Base-by-base conservation (phyloP, 2,888 invertebrate species). In the Cabera pusaria region DNA sequence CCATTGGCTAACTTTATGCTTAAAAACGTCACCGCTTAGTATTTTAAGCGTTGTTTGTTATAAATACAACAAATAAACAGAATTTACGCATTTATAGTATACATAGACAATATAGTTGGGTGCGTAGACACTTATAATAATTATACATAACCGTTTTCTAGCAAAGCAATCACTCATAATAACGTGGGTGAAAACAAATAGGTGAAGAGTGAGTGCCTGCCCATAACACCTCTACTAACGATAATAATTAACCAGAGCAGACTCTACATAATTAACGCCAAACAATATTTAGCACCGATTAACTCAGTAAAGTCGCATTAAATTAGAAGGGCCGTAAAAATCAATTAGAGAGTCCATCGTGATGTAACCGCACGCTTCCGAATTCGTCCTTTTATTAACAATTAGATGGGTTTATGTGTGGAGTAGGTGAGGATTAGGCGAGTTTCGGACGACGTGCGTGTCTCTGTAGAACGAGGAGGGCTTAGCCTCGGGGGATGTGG, bases 331-430 rank as follows among this genome's bases (percentile, higher is more conserved):
- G 73, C 72, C 73, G 75, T 85, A 85, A 85, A 86, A 83, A 85
- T 83, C 84, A 84, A 85, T 86, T 86, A 86, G 71, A 69, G 59
- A 61, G 64, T 70, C 64, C 64, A 66, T 65, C 59, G 72, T 76
- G 78, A 75, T 80, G 82, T 80, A 76, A 79, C 81, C 81, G 75
- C 82, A 84, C 82, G 82, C 80, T 75, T 77, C 81, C 68, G 73
- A 77, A 78, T 76, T 66, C 66, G 74, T 77, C 74, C 79, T 82
- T 84, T 86, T 86, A 86, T 87, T 86, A 84, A 85, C 87, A 86
- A 87, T 86, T 87, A 87, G 86, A 82, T 82, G 83, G 85, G 80
- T 86, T 87, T 85, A 85, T 84, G 80, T 85, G 81, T 66, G 70
- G 75, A 79, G 81, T 78, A 81, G 84, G 77, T 76, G 76, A 65